Base-by-base conservation (phyloP, 2,888 invertebrate species). In the Brachyopa scutellaris region DNA sequence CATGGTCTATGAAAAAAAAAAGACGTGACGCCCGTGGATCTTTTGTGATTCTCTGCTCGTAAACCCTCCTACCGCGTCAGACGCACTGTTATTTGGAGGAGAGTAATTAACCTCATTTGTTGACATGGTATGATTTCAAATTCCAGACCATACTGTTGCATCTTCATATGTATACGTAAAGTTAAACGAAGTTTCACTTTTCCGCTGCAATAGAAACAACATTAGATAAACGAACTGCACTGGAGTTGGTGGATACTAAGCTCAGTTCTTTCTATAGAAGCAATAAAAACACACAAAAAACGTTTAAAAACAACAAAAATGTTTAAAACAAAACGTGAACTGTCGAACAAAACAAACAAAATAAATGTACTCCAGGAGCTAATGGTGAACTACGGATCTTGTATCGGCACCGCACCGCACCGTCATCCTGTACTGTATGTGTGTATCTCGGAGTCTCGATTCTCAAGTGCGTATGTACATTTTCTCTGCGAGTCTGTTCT, bases 81-180 rank as follows among this genome's bases (percentile, higher is more conserved):
- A 49, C 47, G 40, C 57, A 69, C 33, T 62, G 57, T 70, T 70
- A 29, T 59, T 26, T 26, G 3, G 3, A 5, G 26, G 51, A 59
- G 45, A 69, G 74, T 69, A 80, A 80, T 80, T 80, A 80, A 80
- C 80, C 80, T 76, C 80, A 74, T 64, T 80, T 80, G 80, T 74
- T 80, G 80, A 80, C 80, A 76, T 80, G 80, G 76, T 80, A 76
- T 76, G 80, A 80, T 74, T 80, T 64, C 15, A 57, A 80, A 80
- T 74, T 80, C 67, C 74, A 80, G 55, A n/a, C 61, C 79, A 80
- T 69, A 74, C 69, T 74, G 47, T 36, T 62, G 67, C 55, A 23
- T 59, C 21, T 47, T 3, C 26, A 26, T 26, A 3, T 26, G 6
- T 26, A 6, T 26, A 26, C 26, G 26, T 3, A 6, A 5, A 6